Conservation (phyloP, 1,140 invertebrate species). For the Macrostomum lignano region DNA sequence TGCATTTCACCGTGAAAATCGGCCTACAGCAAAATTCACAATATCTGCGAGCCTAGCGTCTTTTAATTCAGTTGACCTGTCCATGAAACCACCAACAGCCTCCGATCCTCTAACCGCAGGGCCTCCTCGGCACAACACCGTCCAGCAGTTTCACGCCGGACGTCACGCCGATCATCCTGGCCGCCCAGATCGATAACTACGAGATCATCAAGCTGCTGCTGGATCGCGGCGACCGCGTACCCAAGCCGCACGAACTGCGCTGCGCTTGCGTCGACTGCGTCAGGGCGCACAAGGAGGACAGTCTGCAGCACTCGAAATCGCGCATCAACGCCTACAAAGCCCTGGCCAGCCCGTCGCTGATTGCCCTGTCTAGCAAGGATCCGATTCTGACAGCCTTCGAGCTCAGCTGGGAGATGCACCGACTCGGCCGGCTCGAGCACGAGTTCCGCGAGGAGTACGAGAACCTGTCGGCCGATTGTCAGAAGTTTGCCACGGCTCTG, state of each 20-base stretch:
- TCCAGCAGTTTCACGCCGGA: slow-evolving; percentile 53
- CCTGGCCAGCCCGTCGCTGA: slow-evolving; percentile 41
- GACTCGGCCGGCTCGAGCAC: slow-evolving; percentile 70
- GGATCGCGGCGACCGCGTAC: slow-evolving; percentile 33
- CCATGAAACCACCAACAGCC: too few relatives aligned
- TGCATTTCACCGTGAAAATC: too few relatives aligned
- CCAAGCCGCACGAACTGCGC: slow-evolving; percentile 24
- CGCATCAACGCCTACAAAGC: slow-evolving; percentile 58
- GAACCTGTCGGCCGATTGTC: slow-evolving; percentile 60
- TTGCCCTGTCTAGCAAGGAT: slow-evolving; percentile 62
- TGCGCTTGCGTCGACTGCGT: slow-evolving; percentile 24
- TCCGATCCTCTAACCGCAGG: too few relatives aligned
- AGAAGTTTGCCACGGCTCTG: slow-evolving; percentile 67
- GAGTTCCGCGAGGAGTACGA: slow-evolving; percentile 59
- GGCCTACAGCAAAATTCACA: too few relatives aligned
- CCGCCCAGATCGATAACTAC: slow-evolving; percentile 81
- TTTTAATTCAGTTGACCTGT: too few relatives aligned
- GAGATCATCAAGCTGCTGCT: slow-evolving; percentile 88
- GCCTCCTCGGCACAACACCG: too few relatives aligned
- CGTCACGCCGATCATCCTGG: slow-evolving; percentile 73
- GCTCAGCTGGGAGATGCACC: slow-evolving; percentile 60
- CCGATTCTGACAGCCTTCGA: slow-evolving; percentile 76
- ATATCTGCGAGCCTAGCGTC: too few relatives aligned
- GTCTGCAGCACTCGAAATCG: slow-evolving; percentile 49
- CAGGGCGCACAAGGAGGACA: slow-evolving; percentile 35